Conservation (phyloP, 64 coral and sea anemone genomes). For the Stichodactyla helianthus region DNA sequence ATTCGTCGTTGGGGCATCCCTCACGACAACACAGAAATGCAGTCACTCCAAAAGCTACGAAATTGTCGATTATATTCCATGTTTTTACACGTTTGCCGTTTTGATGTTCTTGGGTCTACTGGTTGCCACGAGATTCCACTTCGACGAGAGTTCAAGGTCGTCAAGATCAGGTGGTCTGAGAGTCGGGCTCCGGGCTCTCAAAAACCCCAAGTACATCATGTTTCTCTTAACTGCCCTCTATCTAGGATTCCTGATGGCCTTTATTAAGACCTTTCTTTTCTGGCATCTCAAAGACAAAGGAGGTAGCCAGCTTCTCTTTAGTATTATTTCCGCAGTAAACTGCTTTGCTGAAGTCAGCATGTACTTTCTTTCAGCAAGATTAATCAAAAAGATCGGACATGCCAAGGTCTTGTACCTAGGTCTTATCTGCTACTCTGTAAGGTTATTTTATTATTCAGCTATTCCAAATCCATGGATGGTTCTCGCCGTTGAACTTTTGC, state of each 20-base stretch:
- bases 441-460: slow-evolving; percentile 91
- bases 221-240: slow-evolving; percentile 98
- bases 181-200: slow-evolving; percentile 86
- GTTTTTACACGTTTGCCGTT: slow-evolving; percentile 94
- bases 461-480: slow-evolving; percentile 97
- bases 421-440: slow-evolving; percentile 86
- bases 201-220: slow-evolving; percentile 94
- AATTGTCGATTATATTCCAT: slow-evolving; percentile 95
- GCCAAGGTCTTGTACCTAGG: slow-evolving; percentile 92
- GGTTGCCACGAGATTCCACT: slow-evolving; percentile 79
- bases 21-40: slow-evolving; percentile 88
- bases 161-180: slow-evolving; percentile 57
- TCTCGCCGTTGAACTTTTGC: slow-evolving; percentile 84
- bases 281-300: slow-evolving; percentile 98
- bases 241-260: slow-evolving; percentile 95
- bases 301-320: slow-evolving; percentile 90
- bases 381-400: slow-evolving; percentile 94
- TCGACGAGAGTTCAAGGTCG: slow-evolving; percentile 73
- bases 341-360: slow-evolving; percentile 99
- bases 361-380: slow-evolving; percentile 97
- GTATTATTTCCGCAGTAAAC: slow-evolving; percentile 97
- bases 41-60: slow-evolving; percentile 82
- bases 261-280: slow-evolving; percentile 98
- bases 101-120: slow-evolving; percentile 84
- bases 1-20: slow-evolving; percentile 88